phyloP scores from a whole-genome alignment of 2,888 invertebrate species.

The Tetheella fluctuosa region DNA sequence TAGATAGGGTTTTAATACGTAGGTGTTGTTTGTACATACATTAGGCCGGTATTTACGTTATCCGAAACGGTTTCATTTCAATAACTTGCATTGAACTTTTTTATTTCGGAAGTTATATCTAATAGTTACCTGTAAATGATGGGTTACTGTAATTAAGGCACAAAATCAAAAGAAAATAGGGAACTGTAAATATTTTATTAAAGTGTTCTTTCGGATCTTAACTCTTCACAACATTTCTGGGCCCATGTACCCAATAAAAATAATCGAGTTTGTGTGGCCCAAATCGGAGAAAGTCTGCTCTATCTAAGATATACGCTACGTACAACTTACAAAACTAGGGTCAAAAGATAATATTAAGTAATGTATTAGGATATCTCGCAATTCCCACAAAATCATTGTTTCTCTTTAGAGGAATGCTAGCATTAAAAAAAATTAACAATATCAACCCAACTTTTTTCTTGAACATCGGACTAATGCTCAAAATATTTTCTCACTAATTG shows the following conservation, averaged over 20 bases:
- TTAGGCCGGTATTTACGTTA: constrained; percentile 48
- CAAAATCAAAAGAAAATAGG: not conserved
- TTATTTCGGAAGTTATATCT: constrained; percentile 17
- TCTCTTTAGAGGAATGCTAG: not conserved
- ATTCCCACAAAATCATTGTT: too few species aligned
- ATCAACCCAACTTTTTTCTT: constrained; percentile 17
- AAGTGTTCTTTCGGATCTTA: too few species aligned
- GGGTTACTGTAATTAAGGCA: not conserved
- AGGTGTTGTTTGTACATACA: constrained; percentile 62
- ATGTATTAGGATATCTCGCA: not conserved
- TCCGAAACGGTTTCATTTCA: constrained; percentile 45
- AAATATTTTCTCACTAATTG: constrained; percentile 68
- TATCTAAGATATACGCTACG: not conserved
- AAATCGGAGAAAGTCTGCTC: not conserved
- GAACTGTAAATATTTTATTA: not conserved
- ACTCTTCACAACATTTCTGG: too few species aligned
- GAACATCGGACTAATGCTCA: constrained; percentile 21
- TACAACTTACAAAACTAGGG: too few species aligned
- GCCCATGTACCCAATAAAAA: too few species aligned
- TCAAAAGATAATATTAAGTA: not conserved
- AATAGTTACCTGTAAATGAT: constrained; percentile 7
- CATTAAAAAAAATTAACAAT: not conserved
- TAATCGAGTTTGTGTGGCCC: too few species aligned
- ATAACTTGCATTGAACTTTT: constrained; percentile 24
- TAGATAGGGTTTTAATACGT: constrained; percentile 59